A percentile compares a stretch with the other conserved stretches of the same genome.
Conservation (phyloP, 2,888 invertebrate species). For the Caenorhabditis sulstoni region DNA sequence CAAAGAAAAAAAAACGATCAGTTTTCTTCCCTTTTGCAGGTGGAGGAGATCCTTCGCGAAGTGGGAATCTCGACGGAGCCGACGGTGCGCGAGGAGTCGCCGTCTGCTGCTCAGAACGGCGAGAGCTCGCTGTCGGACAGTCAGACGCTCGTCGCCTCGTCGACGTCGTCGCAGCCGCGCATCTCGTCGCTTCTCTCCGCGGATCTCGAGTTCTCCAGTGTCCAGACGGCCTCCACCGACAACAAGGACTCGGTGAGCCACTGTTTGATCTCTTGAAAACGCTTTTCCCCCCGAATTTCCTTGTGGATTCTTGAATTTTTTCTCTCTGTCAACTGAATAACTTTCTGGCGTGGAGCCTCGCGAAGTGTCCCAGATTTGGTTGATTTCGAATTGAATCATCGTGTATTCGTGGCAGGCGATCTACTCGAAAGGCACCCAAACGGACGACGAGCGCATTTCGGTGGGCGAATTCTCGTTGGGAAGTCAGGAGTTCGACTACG, state of each 20-base stretch:
- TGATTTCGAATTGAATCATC: neutral
- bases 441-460: slow-evolving; percentile 76
- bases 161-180: slow-evolving; percentile 37
- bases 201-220: slow-evolving; percentile 53
- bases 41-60: slow-evolving; percentile 64
- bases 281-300: neutral
- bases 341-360: no score
- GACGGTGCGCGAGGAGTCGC: slow-evolving; percentile 25
- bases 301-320: no score
- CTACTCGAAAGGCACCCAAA: slow-evolving; percentile 80
- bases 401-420: slow-evolving; percentile 67
- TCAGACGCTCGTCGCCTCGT: slow-evolving; percentile 14
- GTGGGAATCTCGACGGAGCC: slow-evolving; percentile 63
- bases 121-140: slow-evolving; percentile 6
- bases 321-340: no score
- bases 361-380: no score
- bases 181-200: slow-evolving; percentile 36
- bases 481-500: slow-evolving; percentile 77
- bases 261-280: neutral
- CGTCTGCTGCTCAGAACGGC: slow-evolving; percentile 34
- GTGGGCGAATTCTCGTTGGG: slow-evolving; percentile 77
- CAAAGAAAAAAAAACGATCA: neutral
- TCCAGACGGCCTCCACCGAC: slow-evolving; percentile 44
- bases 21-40: neutral
- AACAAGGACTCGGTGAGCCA: slow-evolving; percentile 60